phyloP scores from a whole-genome alignment of 2,113 vertebrate species.

The Coryphaenoides rupestris region DNA sequence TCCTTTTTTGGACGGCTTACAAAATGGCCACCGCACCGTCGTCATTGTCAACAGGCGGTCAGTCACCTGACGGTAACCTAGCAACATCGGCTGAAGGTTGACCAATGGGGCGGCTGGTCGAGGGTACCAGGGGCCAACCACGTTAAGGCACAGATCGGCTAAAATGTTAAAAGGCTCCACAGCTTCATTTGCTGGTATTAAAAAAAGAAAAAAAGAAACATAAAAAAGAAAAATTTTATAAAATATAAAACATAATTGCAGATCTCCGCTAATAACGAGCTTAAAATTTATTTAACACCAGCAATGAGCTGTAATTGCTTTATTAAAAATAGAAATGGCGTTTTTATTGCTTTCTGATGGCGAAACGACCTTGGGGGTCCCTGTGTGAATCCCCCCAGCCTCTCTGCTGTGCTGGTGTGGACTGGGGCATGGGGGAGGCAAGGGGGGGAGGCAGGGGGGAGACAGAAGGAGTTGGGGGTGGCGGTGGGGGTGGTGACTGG shows the following conservation, averaged over 20 bases:
- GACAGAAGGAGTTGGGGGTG: too few relatives aligned
- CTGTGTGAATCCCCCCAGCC: conserved; percentile 14
- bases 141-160: too few relatives aligned
- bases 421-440: too few relatives aligned
- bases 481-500: conserved; percentile 13
- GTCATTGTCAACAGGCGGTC: too few relatives aligned
- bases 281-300: conserved; percentile 58
- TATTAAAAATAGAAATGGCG: conserved; percentile 61
- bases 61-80: too few relatives aligned
- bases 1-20: too few relatives aligned
- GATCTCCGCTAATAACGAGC: conserved; percentile 55
- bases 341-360: conserved; percentile 62
- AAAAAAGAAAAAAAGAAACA: conserved; percentile 10
- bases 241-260: conserved; percentile 45
- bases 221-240: conserved; percentile 11
- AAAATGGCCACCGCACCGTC: too few relatives aligned
- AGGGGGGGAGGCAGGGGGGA: too few relatives aligned
- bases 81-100: too few relatives aligned
- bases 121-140: too few relatives aligned
- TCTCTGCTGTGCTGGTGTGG: conserved; percentile 9
- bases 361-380: conserved; percentile 51
- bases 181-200: not conserved
- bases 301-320: conserved; percentile 67
- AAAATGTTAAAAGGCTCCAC: too few relatives aligned
- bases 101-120: too few relatives aligned